These are phyloP conservation scores for Artemia sp. DNA, from an alignment of 2,888 invertebrate species.

Conservation along the genomic window DNA sequence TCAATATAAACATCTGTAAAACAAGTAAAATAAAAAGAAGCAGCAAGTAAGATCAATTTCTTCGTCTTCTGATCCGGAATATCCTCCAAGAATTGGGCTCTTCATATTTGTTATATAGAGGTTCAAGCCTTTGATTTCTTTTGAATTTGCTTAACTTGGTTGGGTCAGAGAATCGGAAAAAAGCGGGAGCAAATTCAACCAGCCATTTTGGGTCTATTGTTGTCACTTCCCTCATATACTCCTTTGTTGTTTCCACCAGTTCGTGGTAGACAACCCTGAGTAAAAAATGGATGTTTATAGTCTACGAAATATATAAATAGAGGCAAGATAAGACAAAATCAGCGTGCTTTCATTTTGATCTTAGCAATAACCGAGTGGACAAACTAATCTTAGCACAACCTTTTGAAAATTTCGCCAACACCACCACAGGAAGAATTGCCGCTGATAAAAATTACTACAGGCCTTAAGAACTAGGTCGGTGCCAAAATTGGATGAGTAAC, in stretches of 20 bases:
- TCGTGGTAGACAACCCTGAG: constrained; percentile 92
- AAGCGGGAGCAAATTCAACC: constrained; percentile 96
- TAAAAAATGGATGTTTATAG: constrained; percentile 18
- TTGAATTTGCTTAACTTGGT: constrained; percentile 96
- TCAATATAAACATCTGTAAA: background rate
- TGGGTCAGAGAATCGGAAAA: constrained; percentile 96
- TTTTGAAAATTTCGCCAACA: too few relatives aligned
- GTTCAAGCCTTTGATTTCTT: constrained; percentile 94
- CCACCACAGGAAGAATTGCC: too few relatives aligned
- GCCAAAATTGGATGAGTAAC: too few relatives aligned
- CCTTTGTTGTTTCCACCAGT: constrained; percentile 92
- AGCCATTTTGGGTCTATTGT: constrained; percentile 96
- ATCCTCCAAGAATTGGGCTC: constrained; percentile 99
- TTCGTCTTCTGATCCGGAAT: constrained; percentile 67
- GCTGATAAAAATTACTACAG: too few relatives aligned
- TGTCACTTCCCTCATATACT: constrained; percentile 96
- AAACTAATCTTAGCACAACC: too few relatives aligned
- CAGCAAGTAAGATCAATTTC: constrained; percentile 45
- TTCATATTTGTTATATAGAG: constrained; percentile 95
- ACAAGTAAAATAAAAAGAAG: constrained; percentile 18
- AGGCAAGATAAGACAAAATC: background rate
- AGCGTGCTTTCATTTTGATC: too few relatives aligned
- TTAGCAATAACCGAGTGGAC: too few relatives aligned
- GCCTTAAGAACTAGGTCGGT: too few relatives aligned
- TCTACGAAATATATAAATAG: background rate